Evolutionary conservation across 2,113 vertebrate species (phyloP).

Genomic region (Psittacula cyanocephala): DNA sequence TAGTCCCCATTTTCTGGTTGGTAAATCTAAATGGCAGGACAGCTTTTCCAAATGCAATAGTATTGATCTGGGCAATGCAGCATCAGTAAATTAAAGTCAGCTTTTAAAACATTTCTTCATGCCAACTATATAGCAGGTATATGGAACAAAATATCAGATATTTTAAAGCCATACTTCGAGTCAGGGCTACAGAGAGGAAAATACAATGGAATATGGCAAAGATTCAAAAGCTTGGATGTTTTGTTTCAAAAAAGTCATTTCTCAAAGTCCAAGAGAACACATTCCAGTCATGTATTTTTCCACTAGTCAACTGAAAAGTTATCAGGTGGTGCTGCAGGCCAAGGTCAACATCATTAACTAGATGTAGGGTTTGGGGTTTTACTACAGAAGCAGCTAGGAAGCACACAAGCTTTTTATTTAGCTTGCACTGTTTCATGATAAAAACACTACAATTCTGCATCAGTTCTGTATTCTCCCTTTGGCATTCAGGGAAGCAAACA

Average conservation of each 20-base stretch:
- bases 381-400: neutral
- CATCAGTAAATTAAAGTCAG: constrained; percentile 33
- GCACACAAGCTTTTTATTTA: neutral
- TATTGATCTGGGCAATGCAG: constrained; percentile 15
- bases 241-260: neutral
- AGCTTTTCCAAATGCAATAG: neutral
- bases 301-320: neutral
- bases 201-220: neutral
- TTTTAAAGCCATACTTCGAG: neutral
- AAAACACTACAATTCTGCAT: neutral
- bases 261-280: neutral
- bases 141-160: neutral
- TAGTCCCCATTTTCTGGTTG: constrained; percentile 23
- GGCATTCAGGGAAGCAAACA: neutral
- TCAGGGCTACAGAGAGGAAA: neutral
- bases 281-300: neutral
- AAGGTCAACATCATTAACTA: neutral
- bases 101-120: neutral
- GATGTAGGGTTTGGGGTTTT: neutral
- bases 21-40: constrained; percentile 35
- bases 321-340: neutral
- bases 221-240: neutral
- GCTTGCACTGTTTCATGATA: neutral
- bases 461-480: neutral
- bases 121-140: neutral